Percentiles rank a stretch among this genome's conserved stretches.
Evolutionary conservation across 2,797 vertebrate genomes (phyloP).

Genomic region (Carapus acus): DNA sequence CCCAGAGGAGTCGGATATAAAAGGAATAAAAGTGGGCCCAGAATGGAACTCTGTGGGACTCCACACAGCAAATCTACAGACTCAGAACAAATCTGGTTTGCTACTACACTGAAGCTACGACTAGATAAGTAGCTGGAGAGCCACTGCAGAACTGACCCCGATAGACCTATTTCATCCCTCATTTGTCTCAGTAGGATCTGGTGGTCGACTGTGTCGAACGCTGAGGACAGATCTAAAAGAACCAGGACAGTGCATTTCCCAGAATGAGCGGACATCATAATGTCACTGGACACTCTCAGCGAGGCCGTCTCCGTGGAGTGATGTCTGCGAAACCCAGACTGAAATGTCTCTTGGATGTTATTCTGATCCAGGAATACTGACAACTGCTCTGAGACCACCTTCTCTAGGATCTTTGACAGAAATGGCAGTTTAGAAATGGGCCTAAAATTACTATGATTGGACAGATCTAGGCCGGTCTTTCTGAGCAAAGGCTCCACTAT

Average conservation of each 20-base stretch:
- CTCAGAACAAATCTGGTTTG: not conserved
- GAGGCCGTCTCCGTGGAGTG: too few relatives aligned
- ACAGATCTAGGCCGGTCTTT: not conserved
- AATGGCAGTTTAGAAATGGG: too few relatives aligned
- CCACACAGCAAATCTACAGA: not conserved
- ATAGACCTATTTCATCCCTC: not conserved
- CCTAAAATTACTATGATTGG: not conserved
- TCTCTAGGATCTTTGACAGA: not conserved
- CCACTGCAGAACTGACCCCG: slow-evolving; percentile 1
- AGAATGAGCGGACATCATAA: slow-evolving; percentile 8
- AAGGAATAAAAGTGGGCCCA: too few relatives aligned
- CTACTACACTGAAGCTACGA: too few relatives aligned
- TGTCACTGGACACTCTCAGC: slow-evolving; percentile 5
- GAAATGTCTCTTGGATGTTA: not conserved
- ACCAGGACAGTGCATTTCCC: not conserved
- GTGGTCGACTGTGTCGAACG: not conserved
- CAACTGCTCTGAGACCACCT: not conserved
- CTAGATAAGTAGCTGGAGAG: not conserved
- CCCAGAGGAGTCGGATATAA: not conserved
- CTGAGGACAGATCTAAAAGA: too few relatives aligned
- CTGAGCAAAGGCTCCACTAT: not conserved
- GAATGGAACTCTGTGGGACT: too few relatives aligned
- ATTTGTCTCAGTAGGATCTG: not conserved
- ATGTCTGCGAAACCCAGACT: not conserved
- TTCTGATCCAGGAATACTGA: not conserved